Evolutionary conservation across 2,888 invertebrate species (phyloP).

Genomic region (Apoderus coryli): DNA sequence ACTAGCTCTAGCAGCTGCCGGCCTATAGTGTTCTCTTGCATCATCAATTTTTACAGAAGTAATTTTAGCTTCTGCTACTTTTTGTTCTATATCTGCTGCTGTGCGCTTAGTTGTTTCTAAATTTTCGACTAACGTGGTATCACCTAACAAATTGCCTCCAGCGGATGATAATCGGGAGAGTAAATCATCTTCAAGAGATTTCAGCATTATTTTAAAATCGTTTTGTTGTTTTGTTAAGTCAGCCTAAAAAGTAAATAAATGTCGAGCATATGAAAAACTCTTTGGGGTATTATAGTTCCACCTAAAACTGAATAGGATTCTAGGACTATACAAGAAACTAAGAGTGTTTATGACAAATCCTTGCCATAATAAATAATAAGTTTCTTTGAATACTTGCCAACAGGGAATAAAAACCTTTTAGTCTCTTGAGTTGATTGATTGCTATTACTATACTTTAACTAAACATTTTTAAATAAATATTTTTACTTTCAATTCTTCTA

Average conservation of each 20-base stretch:
- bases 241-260: too few species aligned
- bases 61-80: conserved; percentile 84
- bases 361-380: too few species aligned
- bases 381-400: too few species aligned
- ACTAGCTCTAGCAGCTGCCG: conserved; percentile 85
- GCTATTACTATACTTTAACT: too few species aligned
- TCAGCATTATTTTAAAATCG: conserved; percentile 90
- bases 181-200: conserved; percentile 83
- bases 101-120: conserved; percentile 91
- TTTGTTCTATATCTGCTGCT: conserved; percentile 86
- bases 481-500: conserved; percentile 75
- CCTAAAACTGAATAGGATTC: too few species aligned
- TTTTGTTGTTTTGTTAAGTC: conserved; percentile 93
- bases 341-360: too few species aligned
- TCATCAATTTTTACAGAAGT: conserved; percentile 87
- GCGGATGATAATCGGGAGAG: conserved; percentile 82
- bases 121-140: conserved; percentile 90
- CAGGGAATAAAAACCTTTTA: too few species aligned
- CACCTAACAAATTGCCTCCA: conserved; percentile 84
- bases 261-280: too few species aligned
- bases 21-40: conserved; percentile 76
- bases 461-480: too few species aligned
- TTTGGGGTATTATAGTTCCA: too few species aligned
- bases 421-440: too few species aligned
- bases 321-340: too few species aligned